Evolutionary conservation across 2,113 vertebrate genomes (phyloP), one percentile per base, ranked within the genome.

Genomic region (Picathartes gymnocephalus): DNA sequence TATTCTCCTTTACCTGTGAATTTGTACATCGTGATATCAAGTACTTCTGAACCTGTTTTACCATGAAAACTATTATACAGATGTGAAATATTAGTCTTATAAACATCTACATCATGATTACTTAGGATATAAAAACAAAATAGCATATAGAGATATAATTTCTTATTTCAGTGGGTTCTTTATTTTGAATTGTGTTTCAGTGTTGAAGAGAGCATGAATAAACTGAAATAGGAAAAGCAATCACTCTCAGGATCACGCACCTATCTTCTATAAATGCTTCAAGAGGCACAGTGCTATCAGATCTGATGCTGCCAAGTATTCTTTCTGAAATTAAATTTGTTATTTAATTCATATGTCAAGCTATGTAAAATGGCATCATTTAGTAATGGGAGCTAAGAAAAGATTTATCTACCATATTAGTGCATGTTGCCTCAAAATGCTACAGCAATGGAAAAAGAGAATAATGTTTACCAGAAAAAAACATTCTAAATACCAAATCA

Each of bases 311-410:
- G 17, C 44, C 48, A 88, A 37, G 3, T 57, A 92, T 92, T 95
- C 31, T 72, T 62, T 70, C 81, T 81, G 64, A 97, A 96, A 96
- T 66, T 80, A n/a, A 60, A 80, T 65, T 42, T 83, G 65, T 93
- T 97, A 92, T 86, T 96, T 94, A 93, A 78, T 95, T 89, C 14
- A 35, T n/a, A 6, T 71, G 14, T 95, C 81, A 94, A 5, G 4
- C 51, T 74, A 24, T 85, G 15, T 57, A 83, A 95, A 96, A 95
- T 91, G 33, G 4, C 42, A 65, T 86, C 9, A 69, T 58, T 96
- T 96, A 93, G 35, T 91, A 97, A 90, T 56, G 25, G 19, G 35
- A 93, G 40, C 13, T 85, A 94, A 92, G 86, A 94, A 71, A 86
- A 94, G 6, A 92, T 71, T 93, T 68, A 42, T 80, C 35, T 90